Evolutionary conservation across 2,888 invertebrate genomes (phyloP).

Genomic region (Hirtodrosophila histrioides): DNA sequence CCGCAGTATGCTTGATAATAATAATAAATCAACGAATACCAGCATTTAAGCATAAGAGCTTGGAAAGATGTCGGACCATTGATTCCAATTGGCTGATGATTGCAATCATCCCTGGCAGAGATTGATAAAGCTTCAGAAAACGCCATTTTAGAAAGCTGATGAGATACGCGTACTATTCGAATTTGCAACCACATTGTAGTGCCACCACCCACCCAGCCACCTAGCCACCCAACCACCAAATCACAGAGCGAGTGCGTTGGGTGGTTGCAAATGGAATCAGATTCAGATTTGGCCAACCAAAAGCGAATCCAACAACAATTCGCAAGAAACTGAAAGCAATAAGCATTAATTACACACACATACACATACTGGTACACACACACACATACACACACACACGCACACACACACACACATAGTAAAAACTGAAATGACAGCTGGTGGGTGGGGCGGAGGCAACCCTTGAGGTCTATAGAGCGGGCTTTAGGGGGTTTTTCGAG

Average conservation of each 20-base stretch:
- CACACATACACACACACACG: neutral
- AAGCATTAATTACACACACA: conserved; percentile 56
- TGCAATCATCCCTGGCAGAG: conserved; percentile 18
- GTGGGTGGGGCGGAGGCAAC: conserved; percentile 9
- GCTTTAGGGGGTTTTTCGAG: neutral
- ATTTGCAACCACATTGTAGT: too few species aligned
- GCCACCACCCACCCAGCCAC: too few species aligned
- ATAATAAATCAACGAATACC: too few species aligned
- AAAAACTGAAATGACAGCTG: conserved; percentile 29
- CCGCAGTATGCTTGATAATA: too few species aligned
- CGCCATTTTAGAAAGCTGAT: conserved; percentile 15
- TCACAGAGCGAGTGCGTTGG: conserved; percentile 13
- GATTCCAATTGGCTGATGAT: conserved; percentile 25
- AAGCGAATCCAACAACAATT: conserved; percentile 28
- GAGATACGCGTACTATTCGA: too few species aligned
- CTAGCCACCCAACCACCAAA: too few species aligned
- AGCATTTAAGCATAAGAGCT: too few species aligned
- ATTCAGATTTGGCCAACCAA: conserved; percentile 47
- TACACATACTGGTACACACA: neutral
- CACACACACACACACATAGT: neutral
- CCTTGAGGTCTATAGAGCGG: conserved; percentile 14
- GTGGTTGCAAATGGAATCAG: conserved; percentile 24
- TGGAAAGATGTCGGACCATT: too few species aligned
- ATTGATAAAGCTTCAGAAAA: conserved; percentile 4
- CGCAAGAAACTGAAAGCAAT: conserved; percentile 49